These are phyloP conservation scores for Tinea semifulvella DNA, from an alignment of 2,888 invertebrate species.

Conservation along the genomic window DNA sequence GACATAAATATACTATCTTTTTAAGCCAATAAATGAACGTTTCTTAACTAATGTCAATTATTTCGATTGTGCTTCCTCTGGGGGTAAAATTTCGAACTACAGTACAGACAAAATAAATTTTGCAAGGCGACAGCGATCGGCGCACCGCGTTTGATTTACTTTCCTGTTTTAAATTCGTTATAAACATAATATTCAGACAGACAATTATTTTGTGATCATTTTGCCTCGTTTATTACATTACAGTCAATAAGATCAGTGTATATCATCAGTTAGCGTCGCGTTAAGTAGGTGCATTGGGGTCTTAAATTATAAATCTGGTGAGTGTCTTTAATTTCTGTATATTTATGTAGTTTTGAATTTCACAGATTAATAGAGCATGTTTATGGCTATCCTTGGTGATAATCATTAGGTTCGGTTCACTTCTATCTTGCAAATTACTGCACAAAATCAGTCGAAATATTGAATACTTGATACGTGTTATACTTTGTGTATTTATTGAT, in stretches of 20 bases:
- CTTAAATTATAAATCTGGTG: background rate
- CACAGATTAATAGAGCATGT: background rate
- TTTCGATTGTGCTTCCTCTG: background rate
- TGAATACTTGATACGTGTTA: background rate
- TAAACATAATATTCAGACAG: background rate
- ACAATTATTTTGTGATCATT: background rate
- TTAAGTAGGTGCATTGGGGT: background rate
- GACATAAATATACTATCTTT: too few relatives aligned
- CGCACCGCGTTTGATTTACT: conserved; percentile 1
- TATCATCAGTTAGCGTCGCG: background rate
- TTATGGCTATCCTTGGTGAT: background rate
- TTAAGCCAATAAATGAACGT: background rate
- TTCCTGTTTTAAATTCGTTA: background rate
- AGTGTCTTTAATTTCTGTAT: background rate
- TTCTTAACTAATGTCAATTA: background rate
- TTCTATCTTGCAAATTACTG: too few relatives aligned
- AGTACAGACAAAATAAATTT: background rate
- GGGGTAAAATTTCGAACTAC: background rate
- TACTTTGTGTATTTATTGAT: conserved; percentile 1
- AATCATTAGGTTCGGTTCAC: background rate
- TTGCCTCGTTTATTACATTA: background rate
- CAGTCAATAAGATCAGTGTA: background rate
- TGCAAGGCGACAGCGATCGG: background rate
- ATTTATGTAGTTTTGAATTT: background rate
- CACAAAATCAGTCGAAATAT: background rate